phyloP scores from a whole-genome alignment of 2,888 invertebrate genomes.

The Drosophila paranaensis region DNA sequence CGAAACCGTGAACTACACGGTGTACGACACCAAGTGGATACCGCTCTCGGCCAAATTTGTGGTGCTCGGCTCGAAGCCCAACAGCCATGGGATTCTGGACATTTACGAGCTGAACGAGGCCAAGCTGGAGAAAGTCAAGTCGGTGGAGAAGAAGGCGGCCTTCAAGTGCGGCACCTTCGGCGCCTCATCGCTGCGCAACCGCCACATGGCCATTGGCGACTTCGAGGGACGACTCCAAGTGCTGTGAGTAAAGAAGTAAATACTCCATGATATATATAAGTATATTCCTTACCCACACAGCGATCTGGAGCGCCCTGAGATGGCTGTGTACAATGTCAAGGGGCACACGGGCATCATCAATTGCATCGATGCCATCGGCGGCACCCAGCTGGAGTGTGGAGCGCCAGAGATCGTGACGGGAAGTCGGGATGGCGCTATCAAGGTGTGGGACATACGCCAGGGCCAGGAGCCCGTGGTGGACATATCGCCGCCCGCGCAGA shows the following conservation, averaged over 20 bases:
- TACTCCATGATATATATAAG: no score
- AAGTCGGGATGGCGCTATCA: constrained; percentile 96
- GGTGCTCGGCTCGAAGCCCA: constrained; percentile 93
- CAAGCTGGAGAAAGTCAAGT: constrained; percentile 89
- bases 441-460: constrained; percentile 98
- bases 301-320: constrained; percentile 90
- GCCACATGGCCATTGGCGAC: constrained; percentile 95
- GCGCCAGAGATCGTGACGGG: constrained; percentile 98
- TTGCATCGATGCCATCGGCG: constrained; percentile 95
- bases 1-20: constrained; percentile 92
- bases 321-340: constrained; percentile 91
- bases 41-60: constrained; percentile 97
- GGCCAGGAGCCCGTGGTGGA: constrained; percentile 94
- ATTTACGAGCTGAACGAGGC: constrained; percentile 91
- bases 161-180: constrained; percentile 98
- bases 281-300: constrained; percentile 84
- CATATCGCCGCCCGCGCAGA: constrained; percentile 86
- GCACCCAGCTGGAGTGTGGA: constrained; percentile 92
- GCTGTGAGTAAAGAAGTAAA: constrained; percentile 87
- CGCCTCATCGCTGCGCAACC: constrained; percentile 91
- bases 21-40: constrained; percentile 98
- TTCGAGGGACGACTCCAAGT: constrained; percentile 93
- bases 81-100: constrained; percentile 94
- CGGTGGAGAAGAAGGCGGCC: constrained; percentile 92
- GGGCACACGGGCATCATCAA: constrained; percentile 95